phyloP scores from a whole-genome alignment of 2,888 invertebrate genomes.

The Dromius quadrimaculatus region DNA sequence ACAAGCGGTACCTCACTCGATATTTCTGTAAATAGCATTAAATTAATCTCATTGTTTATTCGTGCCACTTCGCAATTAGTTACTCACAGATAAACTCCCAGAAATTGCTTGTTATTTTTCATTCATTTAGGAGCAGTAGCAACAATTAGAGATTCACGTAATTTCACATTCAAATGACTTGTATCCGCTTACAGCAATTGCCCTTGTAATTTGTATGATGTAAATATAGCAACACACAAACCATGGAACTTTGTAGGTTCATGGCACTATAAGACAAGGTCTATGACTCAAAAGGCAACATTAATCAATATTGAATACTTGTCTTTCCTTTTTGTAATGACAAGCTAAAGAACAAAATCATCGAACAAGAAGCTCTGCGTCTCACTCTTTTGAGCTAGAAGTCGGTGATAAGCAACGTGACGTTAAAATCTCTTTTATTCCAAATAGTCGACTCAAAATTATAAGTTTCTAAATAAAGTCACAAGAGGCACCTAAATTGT shows the following conservation, averaged over 20 bases:
- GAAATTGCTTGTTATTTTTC: constrained; percentile 19
- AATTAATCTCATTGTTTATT: too few species aligned
- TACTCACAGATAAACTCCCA: too few species aligned
- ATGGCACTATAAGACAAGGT: neutral
- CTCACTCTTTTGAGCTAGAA: too few species aligned
- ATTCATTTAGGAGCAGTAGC: constrained; percentile 14
- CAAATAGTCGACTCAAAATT: too few species aligned
- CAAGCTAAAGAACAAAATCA: neutral
- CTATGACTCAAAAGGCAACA: constrained; percentile 2
- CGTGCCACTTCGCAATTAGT: too few species aligned
- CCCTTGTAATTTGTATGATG: constrained; percentile 33
- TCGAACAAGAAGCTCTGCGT: neutral
- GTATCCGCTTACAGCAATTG: constrained; percentile 13
- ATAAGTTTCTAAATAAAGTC: too few species aligned
- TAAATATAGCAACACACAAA: constrained; percentile 21
- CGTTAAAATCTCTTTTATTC: too few species aligned
- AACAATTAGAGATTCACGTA: constrained; percentile 24
- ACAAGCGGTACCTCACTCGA: too few species aligned
- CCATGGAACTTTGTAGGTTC: constrained; percentile 17
- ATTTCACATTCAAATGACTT: constrained; percentile 28
- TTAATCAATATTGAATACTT: constrained; percentile 7
- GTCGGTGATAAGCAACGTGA: too few species aligned
- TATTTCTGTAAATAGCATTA: too few species aligned
- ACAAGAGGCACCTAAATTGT: too few species aligned
- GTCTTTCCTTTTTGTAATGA: constrained; percentile 8